Evolutionary conservation across 1,140 invertebrate species (phyloP).

Genomic region (Macrocentrus cingulum): DNA sequence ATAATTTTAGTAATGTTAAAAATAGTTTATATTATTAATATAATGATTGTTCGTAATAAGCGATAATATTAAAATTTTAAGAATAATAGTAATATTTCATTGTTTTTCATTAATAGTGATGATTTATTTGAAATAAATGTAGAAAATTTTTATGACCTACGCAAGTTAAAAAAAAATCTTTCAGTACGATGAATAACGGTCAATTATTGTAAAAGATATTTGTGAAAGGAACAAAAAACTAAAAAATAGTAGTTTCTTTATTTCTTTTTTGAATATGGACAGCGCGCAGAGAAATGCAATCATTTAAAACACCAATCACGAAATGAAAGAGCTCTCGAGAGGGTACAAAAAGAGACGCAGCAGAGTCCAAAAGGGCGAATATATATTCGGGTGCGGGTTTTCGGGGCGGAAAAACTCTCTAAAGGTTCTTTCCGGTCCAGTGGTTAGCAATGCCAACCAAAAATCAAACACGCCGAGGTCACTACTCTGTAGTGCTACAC

Average conservation of each 20-base stretch:
- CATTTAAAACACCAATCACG: slow-evolving; percentile 58
- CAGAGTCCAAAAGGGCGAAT: slow-evolving; percentile 2
- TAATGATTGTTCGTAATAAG: no score
- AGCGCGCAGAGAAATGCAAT: slow-evolving; percentile 37
- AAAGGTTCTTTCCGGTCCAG: slow-evolving; percentile 49
- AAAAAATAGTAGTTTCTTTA: background rate
- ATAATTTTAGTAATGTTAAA: no score
- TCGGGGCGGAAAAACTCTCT: slow-evolving; percentile 53
- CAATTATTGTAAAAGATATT: no score
- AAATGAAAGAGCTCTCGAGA: slow-evolving; percentile 52
- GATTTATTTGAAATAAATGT: no score
- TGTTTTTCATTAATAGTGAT: no score
- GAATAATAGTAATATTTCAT: no score
- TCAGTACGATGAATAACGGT: no score
- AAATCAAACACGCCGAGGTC: slow-evolving; percentile 49
- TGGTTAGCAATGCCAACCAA: slow-evolving; percentile 50
- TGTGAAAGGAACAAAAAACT: background rate
- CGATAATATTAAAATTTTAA: no score
- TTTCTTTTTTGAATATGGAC: background rate
- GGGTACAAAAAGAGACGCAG: slow-evolving; percentile 16
- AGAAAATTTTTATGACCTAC: no score
- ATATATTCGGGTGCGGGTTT: slow-evolving; percentile 40
- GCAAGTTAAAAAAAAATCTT: no score
- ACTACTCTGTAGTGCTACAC: no score
- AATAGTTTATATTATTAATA: no score